phyloP scores from a whole-genome alignment of 2,797 vertebrate species.

The Coregonus suidteri region DNA sequence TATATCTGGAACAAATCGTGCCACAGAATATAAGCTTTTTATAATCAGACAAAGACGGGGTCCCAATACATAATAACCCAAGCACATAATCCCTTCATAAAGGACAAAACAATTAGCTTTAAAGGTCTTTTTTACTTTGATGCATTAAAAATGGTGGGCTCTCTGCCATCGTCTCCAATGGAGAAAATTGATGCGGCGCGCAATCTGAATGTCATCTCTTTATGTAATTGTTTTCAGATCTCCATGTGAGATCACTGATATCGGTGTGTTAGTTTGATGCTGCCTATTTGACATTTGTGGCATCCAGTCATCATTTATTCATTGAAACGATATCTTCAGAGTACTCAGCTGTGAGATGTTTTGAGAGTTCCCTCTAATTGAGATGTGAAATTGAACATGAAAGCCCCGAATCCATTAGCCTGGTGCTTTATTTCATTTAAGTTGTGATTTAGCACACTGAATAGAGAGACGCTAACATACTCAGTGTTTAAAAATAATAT shows the following conservation, averaged over 20 bases:
- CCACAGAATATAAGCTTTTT: neutral
- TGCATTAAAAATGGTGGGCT: constrained; percentile 51
- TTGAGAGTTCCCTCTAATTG: constrained; percentile 29
- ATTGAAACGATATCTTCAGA: constrained; percentile 37
- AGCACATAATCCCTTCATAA: constrained; percentile 68
- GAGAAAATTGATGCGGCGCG: constrained; percentile 45
- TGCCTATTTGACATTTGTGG: constrained; percentile 62
- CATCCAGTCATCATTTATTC: constrained; percentile 59
- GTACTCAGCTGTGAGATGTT: constrained; percentile 27
- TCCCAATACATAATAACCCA: constrained; percentile 53
- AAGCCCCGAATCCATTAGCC: constrained; percentile 14
- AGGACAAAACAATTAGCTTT: constrained; percentile 77
- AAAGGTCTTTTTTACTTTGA: constrained; percentile 76
- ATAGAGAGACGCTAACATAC: neutral
- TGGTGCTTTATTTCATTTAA: constrained; percentile 3
- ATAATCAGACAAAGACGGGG: constrained; percentile 23
- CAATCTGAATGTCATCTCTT: constrained; percentile 64
- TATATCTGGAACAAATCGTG: neutral
- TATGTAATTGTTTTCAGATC: constrained; percentile 56
- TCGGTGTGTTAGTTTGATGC: constrained; percentile 57
- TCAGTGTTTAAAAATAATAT: too few relatives aligned
- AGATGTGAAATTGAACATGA: constrained; percentile 15
- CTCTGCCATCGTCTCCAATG: constrained; percentile 49
- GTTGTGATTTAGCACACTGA: neutral
- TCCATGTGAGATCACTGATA: constrained; percentile 50